These are phyloP conservation scores for Pionites leucogaster DNA, from an alignment of 2,113 vertebrate species.

Conservation along the genomic window DNA sequence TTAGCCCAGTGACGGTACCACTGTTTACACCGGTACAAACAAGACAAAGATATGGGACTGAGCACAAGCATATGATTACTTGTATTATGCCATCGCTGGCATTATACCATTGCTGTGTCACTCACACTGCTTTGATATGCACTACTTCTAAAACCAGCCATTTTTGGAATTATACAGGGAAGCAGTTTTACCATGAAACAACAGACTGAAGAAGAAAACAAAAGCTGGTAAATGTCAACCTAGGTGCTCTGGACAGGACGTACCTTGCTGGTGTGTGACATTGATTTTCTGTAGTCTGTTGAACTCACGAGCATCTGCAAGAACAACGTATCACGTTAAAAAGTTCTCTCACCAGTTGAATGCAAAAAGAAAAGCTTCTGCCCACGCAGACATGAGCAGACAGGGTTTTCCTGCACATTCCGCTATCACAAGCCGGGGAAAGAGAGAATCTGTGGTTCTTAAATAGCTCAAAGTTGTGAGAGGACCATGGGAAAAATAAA, in stretches of 20 bases:
- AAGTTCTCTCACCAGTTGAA: neutral
- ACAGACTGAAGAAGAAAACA: neutral
- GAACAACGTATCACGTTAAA: neutral
- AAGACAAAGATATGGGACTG: neutral
- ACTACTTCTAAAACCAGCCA: neutral
- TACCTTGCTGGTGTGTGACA: conserved; percentile 69
- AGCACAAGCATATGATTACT: neutral
- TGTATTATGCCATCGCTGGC: rapidly evolving
- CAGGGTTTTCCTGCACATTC: neutral
- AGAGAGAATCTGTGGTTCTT: neutral
- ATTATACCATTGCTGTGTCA: neutral
- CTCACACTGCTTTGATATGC: neutral
- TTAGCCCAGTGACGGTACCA: neutral
- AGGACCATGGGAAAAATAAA: neutral
- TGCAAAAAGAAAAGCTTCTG: neutral
- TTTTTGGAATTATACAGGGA: neutral
- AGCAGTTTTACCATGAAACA: neutral
- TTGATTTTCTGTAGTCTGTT: conserved; percentile 73
- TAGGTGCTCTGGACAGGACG: neutral
- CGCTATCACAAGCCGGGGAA: neutral
- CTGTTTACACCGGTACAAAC: neutral
- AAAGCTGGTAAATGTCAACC: neutral
- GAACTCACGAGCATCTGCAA: conserved; percentile 72
- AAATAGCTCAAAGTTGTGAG: neutral
- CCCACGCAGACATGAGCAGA: neutral